These are phyloP conservation scores for Elachura formosa DNA, from an alignment of 2,113 vertebrate genomes.

Conservation along the genomic window DNA sequence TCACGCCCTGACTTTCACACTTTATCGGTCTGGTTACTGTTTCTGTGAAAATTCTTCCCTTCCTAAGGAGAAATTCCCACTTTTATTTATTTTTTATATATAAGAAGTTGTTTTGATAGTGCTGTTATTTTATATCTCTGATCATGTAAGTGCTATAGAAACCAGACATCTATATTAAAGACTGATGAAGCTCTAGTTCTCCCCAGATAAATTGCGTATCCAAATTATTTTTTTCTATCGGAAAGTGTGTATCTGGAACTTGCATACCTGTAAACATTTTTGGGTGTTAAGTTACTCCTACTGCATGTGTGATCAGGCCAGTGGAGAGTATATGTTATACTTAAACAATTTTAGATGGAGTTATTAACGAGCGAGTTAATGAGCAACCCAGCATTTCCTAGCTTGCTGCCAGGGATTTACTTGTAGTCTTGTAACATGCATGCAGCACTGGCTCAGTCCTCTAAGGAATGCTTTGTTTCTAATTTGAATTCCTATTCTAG, in stretches of 20 bases:
- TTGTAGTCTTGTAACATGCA: not conserved
- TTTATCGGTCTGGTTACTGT: not conserved
- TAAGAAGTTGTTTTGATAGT: not conserved
- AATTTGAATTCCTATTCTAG: not conserved
- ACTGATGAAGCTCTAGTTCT: not conserved
- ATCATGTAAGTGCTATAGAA: not conserved
- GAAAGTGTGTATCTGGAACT: not conserved
- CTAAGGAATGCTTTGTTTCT: not conserved
- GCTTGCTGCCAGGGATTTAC: not conserved
- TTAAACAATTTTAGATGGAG: too few species aligned
- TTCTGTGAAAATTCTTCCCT: not conserved
- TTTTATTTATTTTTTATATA: not conserved
- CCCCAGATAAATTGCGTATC: not conserved
- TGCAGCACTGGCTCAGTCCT: too few species aligned
- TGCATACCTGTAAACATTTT: not conserved
- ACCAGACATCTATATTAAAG: not conserved
- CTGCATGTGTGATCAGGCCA: not conserved
- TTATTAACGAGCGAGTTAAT: not conserved
- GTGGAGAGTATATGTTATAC: not conserved
- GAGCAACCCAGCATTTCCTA: not conserved
- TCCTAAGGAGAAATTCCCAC: not conserved
- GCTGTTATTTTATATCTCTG: not conserved
- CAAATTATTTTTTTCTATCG: not conserved
- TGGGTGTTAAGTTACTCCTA: not conserved
- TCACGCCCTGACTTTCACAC: not conserved